Evolutionary conservation across 2,113 vertebrate genomes (phyloP).

Genomic region (Dipodomys spectabilis): DNA sequence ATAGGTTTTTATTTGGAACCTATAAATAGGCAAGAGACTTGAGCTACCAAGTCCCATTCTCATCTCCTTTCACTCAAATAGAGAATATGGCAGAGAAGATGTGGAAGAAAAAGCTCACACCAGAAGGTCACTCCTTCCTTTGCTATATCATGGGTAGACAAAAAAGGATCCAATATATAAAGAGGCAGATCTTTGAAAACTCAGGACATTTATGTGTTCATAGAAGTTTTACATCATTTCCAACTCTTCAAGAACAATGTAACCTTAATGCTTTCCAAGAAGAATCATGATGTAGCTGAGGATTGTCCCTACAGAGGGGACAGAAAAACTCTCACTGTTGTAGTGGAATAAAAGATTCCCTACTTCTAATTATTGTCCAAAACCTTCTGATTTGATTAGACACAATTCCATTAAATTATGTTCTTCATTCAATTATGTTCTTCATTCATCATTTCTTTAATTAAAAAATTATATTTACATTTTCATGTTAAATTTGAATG

Average conservation of each 20-base stretch:
- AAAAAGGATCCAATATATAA: not conserved
- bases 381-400: slow-evolving; percentile 65
- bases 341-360: slow-evolving; percentile 2
- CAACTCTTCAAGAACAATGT: not conserved
- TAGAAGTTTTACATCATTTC: not conserved
- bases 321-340: slow-evolving; percentile 51
- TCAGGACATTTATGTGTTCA: not conserved
- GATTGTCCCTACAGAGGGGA: not conserved
- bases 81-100: not conserved
- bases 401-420: slow-evolving; percentile 60
- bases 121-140: not conserved
- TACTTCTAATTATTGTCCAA: slow-evolving; percentile 65
- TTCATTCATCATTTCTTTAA: slow-evolving; percentile 49
- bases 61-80: not conserved
- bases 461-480: slow-evolving; percentile 79
- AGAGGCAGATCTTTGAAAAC: not conserved
- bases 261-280: slow-evolving; percentile 20
- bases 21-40: not conserved
- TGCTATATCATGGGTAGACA: not conserved
- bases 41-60: not conserved
- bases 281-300: not conserved
- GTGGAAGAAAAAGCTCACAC: not conserved
- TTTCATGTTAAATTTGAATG: slow-evolving; percentile 68
- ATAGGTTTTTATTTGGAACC: slow-evolving; percentile 5
- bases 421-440: slow-evolving; percentile 63